Base-by-base conservation (phyloP, 2,888 invertebrate genomes). In the Altica lythri region DNA sequence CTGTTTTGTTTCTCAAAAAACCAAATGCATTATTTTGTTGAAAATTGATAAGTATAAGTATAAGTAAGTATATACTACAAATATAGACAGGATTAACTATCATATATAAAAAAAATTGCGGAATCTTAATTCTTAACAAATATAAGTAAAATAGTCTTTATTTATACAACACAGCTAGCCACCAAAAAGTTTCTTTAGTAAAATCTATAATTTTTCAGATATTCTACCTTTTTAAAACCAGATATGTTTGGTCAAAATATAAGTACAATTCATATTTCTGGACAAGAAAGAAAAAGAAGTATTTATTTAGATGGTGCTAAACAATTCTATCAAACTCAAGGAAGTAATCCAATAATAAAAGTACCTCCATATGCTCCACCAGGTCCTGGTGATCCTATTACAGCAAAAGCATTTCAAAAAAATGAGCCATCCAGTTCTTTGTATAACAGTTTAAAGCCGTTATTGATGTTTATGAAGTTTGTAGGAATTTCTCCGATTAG, bases 401-500 rank as follows among this genome's bases (percentile, higher is more conserved):
- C 64, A 25, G 37, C 55, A 42, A 58, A 64, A 29, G 53, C 61
- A 12, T 53, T 59, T 47, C 22, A 59, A n/a, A 34, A 60, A 27
- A 30, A 43, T 12, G 47, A 43, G 35, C 5, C 9, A 4, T 45
- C 59, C 6, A 64, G 64, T 22, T 56, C 35, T 27, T 32, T 66
- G 5, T 64, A 57, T 44, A 74, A 75, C 14, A 72, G 72, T 6
- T 68, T 81, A 54, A 78, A 76, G 16, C 80, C 82, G 0, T 73
- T 80, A 6, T 73, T 78, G 53, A 71, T 70, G 59, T 71, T 80
- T 34, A 63, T 80, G 43, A 78, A 83, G 16, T 58, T 80, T 1
- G 78, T 86, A 75, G 88, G 86, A 1, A 81, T 84, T 0, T 77
- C 86, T 45, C 88, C 88, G 0, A 74, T 87, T 34, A 80, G 79